phyloP scores from a whole-genome alignment of 2,888 invertebrate genomes.

The Caenorhabditis wallacei region DNA sequence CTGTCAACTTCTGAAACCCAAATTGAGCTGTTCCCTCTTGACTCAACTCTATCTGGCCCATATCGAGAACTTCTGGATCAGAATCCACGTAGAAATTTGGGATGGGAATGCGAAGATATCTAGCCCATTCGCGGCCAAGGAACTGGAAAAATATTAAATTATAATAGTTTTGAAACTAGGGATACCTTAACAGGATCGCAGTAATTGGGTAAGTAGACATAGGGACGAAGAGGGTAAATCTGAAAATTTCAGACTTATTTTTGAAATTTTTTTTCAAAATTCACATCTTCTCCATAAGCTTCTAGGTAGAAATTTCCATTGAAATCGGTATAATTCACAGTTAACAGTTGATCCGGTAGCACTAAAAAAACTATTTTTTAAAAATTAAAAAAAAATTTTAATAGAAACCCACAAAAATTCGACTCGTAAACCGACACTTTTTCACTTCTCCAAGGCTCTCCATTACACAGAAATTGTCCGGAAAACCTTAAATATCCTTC shows the following conservation, averaged over 20 bases:
- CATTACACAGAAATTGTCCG: constrained; percentile 22
- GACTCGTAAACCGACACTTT: constrained; percentile 26
- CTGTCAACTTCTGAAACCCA: constrained; percentile 34
- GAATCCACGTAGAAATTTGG: constrained; percentile 27
- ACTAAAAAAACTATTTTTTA: no score
- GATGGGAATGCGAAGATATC: constrained; percentile 12
- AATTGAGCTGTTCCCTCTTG: constrained; percentile 6
- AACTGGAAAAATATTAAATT: constrained; percentile 12
- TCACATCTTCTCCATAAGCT: not conserved
- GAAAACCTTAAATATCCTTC: not conserved
- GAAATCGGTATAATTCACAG: not conserved
- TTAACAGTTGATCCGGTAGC: not conserved
- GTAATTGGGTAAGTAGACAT: constrained; percentile 32
- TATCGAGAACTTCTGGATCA: constrained; percentile 1
- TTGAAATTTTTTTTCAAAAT: not conserved
- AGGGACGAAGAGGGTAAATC: constrained; percentile 29
- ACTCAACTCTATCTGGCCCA: constrained; percentile 18
- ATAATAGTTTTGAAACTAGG: no score
- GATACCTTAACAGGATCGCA: constrained; percentile 8
- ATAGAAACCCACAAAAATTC: constrained; percentile 20
- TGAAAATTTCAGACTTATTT: constrained; percentile 1
- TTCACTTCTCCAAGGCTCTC: constrained; percentile 16
- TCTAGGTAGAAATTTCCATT: not conserved
- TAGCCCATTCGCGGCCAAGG: constrained; percentile 28
- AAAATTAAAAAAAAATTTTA: no score